Conservation (phyloP, 2,888 invertebrate species). For the Clanis bilineata region DNA sequence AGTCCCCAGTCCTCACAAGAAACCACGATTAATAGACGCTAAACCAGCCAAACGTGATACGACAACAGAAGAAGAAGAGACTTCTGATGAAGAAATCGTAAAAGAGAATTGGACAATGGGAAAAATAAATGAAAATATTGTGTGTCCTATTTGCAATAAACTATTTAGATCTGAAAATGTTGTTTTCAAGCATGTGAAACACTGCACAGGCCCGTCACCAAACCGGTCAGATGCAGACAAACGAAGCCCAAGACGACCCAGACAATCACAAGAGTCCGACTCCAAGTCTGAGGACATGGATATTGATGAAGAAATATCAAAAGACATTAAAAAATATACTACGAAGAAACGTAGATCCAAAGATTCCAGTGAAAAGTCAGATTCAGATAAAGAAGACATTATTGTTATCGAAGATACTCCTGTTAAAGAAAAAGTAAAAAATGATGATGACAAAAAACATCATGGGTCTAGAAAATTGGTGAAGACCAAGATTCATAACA, state of each 20-base stretch:
- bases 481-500: slow-evolving; percentile 38
- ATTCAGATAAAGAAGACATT: slow-evolving; percentile 48
- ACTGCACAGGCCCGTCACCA: slow-evolving; percentile 75
- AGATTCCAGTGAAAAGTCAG: slow-evolving; percentile 43
- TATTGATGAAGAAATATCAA: slow-evolving; percentile 43
- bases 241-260: slow-evolving; percentile 51
- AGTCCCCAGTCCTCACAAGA: slow-evolving; percentile 61
- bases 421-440: slow-evolving; percentile 37
- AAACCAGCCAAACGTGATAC: slow-evolving; percentile 42
- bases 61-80: slow-evolving; percentile 49
- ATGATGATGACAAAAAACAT: slow-evolving; percentile 39
- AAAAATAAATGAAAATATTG: slow-evolving; percentile 78
- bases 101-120: slow-evolving; percentile 79
- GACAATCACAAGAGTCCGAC: slow-evolving; percentile 58
- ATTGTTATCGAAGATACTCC: slow-evolving; percentile 63
- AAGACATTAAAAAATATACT: slow-evolving; percentile 34
- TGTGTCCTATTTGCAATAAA: slow-evolving; percentile 77
- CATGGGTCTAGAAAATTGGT: slow-evolving; percentile 45
- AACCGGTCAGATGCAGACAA: slow-evolving; percentile 70
- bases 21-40: slow-evolving; percentile 58
- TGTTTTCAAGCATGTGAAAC: slow-evolving; percentile 78
- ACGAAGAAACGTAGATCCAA: slow-evolving; percentile 54
- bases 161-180: slow-evolving; percentile 77
- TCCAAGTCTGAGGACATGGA: slow-evolving; percentile 56
- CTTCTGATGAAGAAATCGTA: slow-evolving; percentile 55